A percentile compares a stretch with the other conserved stretches of the same genome.
Conservation (phyloP, 2,888 invertebrate genomes). For the Cephus pygmeus region DNA sequence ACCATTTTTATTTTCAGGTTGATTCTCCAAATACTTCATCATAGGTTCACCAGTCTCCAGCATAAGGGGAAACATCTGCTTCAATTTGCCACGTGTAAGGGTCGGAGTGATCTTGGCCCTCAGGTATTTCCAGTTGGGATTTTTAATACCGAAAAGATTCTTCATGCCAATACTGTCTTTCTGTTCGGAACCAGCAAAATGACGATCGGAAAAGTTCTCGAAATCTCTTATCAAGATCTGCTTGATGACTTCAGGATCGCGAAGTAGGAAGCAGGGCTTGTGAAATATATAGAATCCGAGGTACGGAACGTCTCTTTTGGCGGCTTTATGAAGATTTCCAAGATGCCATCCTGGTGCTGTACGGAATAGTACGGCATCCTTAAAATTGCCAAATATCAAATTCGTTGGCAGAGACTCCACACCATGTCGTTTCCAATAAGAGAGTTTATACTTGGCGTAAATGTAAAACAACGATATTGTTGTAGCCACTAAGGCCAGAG, state of each 20-base stretch:
- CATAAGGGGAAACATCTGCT: constrained; percentile 68
- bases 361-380: constrained; percentile 50
- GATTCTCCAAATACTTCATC: constrained; percentile 43
- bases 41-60: constrained; percentile 58
- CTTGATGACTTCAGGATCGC: constrained; percentile 67
- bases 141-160: constrained; percentile 65
- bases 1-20: constrained; percentile 21
- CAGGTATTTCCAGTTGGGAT: constrained; percentile 69
- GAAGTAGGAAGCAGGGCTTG: constrained; percentile 66
- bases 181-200: constrained; percentile 60
- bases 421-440: constrained; percentile 53
- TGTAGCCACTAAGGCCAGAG: constrained; percentile 23
- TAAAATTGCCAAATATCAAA: constrained; percentile 55
- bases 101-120: constrained; percentile 69
- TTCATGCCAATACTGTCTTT: constrained; percentile 64
- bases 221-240: constrained; percentile 67
- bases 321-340: constrained; percentile 44
- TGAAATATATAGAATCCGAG: constrained; percentile 68
- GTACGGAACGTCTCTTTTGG: constrained; percentile 45
- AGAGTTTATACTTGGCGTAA: constrained; percentile 46
- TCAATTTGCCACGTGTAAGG: constrained; percentile 70
- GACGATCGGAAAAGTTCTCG: constrained; percentile 66
- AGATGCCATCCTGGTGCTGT: constrained; percentile 53
- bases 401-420: constrained; percentile 45
- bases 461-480: constrained; percentile 25